Conservation (phyloP, 1,140 invertebrate genomes). For the Magallana ariakensis region DNA sequence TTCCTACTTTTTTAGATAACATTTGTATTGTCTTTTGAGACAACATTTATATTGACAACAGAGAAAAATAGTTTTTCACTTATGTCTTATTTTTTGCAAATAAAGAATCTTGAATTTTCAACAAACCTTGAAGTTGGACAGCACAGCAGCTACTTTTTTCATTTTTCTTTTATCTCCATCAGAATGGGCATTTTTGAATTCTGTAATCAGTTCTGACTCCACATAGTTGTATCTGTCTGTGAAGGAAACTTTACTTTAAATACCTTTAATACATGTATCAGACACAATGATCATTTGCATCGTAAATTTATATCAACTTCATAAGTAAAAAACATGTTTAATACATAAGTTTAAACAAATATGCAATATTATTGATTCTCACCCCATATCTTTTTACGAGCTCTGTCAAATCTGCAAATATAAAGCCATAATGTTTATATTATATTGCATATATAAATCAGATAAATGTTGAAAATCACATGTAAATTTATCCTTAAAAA, state of each 20-base stretch:
- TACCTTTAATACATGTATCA: not conserved
- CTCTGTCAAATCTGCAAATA: constrained; percentile 88
- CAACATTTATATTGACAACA: too few species aligned
- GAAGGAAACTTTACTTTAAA: constrained; percentile 42
- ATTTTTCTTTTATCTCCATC: constrained; percentile 91
- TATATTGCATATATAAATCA: not conserved
- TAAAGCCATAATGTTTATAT: constrained; percentile 50
- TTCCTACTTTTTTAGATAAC: too few species aligned
- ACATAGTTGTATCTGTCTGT: constrained; percentile 96
- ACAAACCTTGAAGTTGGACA: constrained; percentile 93
- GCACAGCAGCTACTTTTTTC: constrained; percentile 94
- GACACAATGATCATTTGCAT: not conserved
- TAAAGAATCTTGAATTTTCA: not conserved
- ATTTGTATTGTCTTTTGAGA: too few species aligned
- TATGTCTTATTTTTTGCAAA: not conserved
- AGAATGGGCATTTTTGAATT: constrained; percentile 93
- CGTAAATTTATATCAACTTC: too few species aligned
- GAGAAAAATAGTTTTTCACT: not conserved
- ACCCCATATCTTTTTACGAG: constrained; percentile 91
- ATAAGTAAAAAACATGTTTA: too few species aligned
- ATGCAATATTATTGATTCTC: constrained; percentile 84
- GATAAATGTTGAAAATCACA: too few species aligned
- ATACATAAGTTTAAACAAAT: too few species aligned
- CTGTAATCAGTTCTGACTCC: constrained; percentile 94
- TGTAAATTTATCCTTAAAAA: too few species aligned